Conservation (phyloP, 2,113 vertebrate species). For the Mormyrus lacerda region DNA sequence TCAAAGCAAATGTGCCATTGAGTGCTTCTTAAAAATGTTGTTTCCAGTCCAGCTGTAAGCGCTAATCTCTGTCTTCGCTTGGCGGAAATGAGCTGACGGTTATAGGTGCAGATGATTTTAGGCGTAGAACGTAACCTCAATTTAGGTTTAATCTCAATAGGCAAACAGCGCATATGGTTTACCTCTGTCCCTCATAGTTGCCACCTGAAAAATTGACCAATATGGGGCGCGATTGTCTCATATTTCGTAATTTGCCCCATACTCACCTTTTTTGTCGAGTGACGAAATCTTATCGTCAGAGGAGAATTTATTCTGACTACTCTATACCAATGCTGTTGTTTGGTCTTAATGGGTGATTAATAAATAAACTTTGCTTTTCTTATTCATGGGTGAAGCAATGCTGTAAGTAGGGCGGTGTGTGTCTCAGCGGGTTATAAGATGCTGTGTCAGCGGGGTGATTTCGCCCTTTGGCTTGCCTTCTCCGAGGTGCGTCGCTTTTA, state of each 20-base stretch:
- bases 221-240: not conserved
- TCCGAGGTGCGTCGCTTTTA: not conserved
- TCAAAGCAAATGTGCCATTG: not conserved
- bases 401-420: constrained; percentile 44
- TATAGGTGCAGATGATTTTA: not conserved
- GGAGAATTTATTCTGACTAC: not conserved
- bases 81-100: not conserved
- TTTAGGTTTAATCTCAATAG: not conserved
- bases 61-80: not conserved
- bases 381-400: constrained; percentile 48
- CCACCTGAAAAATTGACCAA: not conserved
- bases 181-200: not conserved
- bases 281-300: constrained; percentile 21
- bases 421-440: not conserved
- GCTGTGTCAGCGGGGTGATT: not conserved
- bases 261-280: not conserved
- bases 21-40: not conserved
- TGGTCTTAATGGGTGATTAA: constrained; percentile 46
- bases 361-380: constrained; percentile 51
- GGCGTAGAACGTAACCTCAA: not conserved
- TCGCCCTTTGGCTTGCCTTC: not conserved
- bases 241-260: no score
- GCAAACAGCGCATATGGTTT: not conserved
- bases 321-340: constrained; percentile 31
- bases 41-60: not conserved